Evolutionary conservation across 2,888 invertebrate species (phyloP).

Genomic region (Drosophila prolongata): DNA sequence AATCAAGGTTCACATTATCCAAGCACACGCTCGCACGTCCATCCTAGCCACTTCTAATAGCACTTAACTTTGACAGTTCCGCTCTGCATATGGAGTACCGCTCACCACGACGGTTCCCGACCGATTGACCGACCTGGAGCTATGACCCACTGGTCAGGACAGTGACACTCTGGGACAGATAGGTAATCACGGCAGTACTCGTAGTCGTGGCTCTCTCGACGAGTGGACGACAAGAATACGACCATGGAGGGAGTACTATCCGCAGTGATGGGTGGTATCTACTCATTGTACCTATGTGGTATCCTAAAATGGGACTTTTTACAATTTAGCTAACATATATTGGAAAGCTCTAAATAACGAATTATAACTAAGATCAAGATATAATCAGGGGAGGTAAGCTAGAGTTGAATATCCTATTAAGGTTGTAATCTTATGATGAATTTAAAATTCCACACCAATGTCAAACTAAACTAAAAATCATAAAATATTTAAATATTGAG

Average conservation of each 20-base stretch:
- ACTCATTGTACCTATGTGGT: constrained; percentile 3
- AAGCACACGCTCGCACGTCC: constrained; percentile 54
- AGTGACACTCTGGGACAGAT: constrained; percentile 38
- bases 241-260: not conserved
- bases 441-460: too few species aligned
- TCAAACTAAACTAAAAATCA: too few species aligned
- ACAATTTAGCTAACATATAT: not conserved
- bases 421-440: too few species aligned
- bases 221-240: not conserved
- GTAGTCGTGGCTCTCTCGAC: constrained; percentile 33
- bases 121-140: constrained; percentile 62
- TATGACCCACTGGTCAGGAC: constrained; percentile 21
- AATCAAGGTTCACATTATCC: constrained; percentile 38
- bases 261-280: not conserved
- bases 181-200: constrained; percentile 41
- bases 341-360: too few species aligned
- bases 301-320: not conserved
- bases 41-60: constrained; percentile 6
- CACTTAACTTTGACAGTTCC: constrained; percentile 37
- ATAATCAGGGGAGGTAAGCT: too few species aligned
- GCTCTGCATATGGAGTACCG: constrained; percentile 28
- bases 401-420: too few species aligned
- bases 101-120: constrained; percentile 27
- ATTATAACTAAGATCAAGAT: too few species aligned
- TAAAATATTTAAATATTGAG: too few species aligned